phyloP scores from a whole-genome alignment of 2,113 vertebrate species.

The Halcyon senegalensis region DNA sequence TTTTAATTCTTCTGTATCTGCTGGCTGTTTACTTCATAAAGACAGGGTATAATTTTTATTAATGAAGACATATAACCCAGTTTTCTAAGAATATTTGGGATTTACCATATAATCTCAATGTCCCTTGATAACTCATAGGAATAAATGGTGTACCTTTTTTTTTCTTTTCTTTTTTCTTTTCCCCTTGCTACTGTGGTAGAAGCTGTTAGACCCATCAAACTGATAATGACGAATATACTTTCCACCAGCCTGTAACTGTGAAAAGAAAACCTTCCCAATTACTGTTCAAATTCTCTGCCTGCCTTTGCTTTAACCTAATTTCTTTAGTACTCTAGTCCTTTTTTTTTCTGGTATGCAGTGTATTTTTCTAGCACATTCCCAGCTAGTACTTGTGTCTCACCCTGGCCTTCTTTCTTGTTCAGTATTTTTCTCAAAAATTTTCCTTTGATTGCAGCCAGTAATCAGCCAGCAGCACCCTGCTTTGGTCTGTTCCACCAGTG shows the following conservation, averaged over 20 bases:
- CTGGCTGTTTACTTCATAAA: not conserved
- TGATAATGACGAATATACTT: not conserved
- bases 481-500: not conserved
- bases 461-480: not conserved
- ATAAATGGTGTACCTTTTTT: not conserved
- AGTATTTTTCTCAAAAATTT: not conserved
- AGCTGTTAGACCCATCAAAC: not conserved
- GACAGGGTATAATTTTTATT: not conserved
- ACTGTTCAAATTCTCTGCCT: not conserved
- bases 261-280: slow-evolving; percentile 21
- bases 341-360: not conserved
- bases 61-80: not conserved
- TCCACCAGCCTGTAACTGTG: not conserved
- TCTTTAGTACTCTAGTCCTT: not conserved
- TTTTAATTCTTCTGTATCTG: not conserved
- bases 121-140: not conserved
- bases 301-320: not conserved
- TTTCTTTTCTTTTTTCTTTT: not conserved
- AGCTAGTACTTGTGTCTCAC: not conserved
- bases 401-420: not conserved
- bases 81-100: not conserved
- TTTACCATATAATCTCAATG: not conserved
- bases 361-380: not conserved
- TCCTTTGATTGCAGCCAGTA: not conserved
- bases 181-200: not conserved